Evolutionary conservation across 2,113 vertebrate genomes (phyloP).

Genomic region (Sula dactylatra): DNA sequence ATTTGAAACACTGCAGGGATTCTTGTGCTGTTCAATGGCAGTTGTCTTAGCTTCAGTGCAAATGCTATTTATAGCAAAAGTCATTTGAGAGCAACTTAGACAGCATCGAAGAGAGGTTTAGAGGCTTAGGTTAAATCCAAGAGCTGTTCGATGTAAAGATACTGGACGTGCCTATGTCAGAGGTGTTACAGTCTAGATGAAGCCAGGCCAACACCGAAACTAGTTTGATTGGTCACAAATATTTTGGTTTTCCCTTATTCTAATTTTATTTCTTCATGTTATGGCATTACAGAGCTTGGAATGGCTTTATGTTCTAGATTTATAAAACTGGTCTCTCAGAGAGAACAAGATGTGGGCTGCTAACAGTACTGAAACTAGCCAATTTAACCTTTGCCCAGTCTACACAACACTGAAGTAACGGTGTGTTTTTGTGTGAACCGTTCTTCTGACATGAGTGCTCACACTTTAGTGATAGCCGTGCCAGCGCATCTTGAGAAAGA

Average conservation of each 20-base stretch:
- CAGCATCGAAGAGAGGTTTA: not conserved
- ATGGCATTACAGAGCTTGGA: not conserved
- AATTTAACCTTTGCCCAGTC: not conserved
- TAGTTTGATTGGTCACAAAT: not conserved
- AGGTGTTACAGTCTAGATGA: not conserved
- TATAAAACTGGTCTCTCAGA: not conserved
- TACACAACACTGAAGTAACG: not conserved
- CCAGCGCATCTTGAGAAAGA: not conserved
- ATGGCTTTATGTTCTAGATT: not conserved
- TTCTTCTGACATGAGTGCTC: not conserved
- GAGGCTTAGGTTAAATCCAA: not conserved
- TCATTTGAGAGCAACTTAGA: not conserved
- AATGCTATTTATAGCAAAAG: not conserved
- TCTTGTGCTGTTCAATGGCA: not conserved
- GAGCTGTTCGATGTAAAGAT: not conserved
- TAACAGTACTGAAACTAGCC: not conserved
- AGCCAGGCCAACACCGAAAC: not conserved
- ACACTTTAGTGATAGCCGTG: not conserved
- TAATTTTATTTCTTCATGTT: not conserved
- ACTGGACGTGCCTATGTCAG: not conserved
- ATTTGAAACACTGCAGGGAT: not conserved
- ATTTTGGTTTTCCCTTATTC: not conserved
- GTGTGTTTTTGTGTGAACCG: not conserved
- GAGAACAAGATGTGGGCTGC: not conserved
- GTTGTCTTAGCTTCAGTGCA: not conserved